These are phyloP conservation scores for Cephalopachus bancanus DNA, from an alignment of 2,797 vertebrate genomes.

Conservation along the genomic window DNA sequence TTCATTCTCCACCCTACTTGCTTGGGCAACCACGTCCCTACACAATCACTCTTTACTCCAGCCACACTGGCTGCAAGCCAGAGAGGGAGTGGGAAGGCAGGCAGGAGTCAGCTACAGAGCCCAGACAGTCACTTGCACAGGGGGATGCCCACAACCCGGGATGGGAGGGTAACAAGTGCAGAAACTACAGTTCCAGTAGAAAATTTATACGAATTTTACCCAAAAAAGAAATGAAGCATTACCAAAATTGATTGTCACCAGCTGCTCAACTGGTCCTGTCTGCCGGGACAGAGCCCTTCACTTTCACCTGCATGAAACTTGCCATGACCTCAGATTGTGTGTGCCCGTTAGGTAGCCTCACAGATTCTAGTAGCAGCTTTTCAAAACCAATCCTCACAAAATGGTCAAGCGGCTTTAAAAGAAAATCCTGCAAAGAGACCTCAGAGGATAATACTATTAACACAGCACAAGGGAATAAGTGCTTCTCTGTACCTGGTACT, in stretches of 20 bases:
- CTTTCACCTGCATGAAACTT: background rate
- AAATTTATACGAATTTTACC: background rate
- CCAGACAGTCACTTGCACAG: background rate
- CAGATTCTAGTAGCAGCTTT: background rate
- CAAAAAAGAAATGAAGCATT: background rate
- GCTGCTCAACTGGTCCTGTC: background rate
- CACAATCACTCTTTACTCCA: background rate
- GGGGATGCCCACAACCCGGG: background rate
- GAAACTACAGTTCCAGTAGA: background rate
- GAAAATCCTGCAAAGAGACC: constrained; percentile 36
- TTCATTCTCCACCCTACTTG: background rate
- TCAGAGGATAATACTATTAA: constrained; percentile 6
- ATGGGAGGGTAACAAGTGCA: background rate
- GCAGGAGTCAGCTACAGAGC: background rate
- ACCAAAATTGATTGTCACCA: background rate
- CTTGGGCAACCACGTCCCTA: background rate
- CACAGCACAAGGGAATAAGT: background rate
- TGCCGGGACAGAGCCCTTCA: background rate
- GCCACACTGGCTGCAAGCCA: background rate
- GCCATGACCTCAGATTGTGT: background rate
- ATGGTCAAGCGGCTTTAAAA: background rate
- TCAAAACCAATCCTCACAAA: background rate
- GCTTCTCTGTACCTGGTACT: background rate
- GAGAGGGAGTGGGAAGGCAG: background rate
- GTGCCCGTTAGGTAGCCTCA: background rate